These are phyloP conservation scores for Molanna angustata DNA, from an alignment of 2,888 invertebrate species.

Conservation along the genomic window DNA sequence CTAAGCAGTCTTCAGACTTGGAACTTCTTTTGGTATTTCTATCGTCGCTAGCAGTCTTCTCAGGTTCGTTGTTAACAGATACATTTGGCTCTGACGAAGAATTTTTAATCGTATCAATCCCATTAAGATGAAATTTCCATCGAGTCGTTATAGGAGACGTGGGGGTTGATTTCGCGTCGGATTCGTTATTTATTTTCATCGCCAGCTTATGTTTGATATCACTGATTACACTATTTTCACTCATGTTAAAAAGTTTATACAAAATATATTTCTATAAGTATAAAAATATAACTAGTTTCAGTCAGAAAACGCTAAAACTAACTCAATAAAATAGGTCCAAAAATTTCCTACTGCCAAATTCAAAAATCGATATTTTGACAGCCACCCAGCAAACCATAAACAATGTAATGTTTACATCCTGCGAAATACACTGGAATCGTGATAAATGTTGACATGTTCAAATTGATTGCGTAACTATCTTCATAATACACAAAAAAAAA, in stretches of 20 bases:
- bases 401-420: slow-evolving; percentile 23
- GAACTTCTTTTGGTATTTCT: slow-evolving; percentile 29
- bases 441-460: too few species aligned
- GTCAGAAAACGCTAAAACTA: slow-evolving; percentile 23
- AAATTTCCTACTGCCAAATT: slow-evolving; percentile 12
- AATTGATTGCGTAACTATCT: too few species aligned
- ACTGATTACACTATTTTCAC: slow-evolving; percentile 19
- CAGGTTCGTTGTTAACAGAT: slow-evolving; percentile 24
- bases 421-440: too few species aligned
- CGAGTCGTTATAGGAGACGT: slow-evolving; percentile 28
- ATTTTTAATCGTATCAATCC: slow-evolving; percentile 29
- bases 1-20: slow-evolving; percentile 33
- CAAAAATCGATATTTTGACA: slow-evolving; percentile 30
- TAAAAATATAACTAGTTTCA: slow-evolving; percentile 22
- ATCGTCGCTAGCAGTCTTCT: slow-evolving; percentile 26
- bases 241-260: slow-evolving; percentile 21
- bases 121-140: slow-evolving; percentile 24
- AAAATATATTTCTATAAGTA: slow-evolving; percentile 6
- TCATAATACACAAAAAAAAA: too few species aligned
- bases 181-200: slow-evolving; percentile 22
- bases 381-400: slow-evolving; percentile 25
- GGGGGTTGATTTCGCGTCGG: slow-evolving; percentile 28
- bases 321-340: slow-evolving; percentile 12
- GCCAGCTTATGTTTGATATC: slow-evolving; percentile 22
- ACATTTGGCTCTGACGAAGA: slow-evolving; percentile 32